Conservation (phyloP, 2,888 invertebrate genomes). For the Drosophila paranaensis region DNA sequence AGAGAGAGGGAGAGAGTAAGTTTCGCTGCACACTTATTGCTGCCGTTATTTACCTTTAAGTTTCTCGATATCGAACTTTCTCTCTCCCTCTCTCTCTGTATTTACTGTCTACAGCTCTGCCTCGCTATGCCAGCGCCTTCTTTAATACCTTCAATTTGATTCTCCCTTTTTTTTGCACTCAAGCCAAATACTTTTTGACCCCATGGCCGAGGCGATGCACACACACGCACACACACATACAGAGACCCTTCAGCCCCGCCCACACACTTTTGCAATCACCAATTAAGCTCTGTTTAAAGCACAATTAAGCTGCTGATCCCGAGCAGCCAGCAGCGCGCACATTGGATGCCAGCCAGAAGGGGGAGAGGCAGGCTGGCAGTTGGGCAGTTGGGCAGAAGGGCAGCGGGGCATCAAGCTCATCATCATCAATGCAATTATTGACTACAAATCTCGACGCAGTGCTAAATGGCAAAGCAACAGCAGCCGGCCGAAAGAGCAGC, state of each 20-base stretch:
- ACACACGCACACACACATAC: constrained; percentile 2
- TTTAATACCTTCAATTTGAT: constrained; percentile 27
- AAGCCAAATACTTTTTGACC: constrained; percentile 32
- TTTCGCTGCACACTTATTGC: constrained; percentile 12
- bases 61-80: constrained; percentile 13
- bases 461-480: constrained; percentile 51
- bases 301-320: constrained; percentile 63
- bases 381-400: neutral
- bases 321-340: neutral
- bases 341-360: neutral
- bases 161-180: constrained; percentile 4
- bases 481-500: constrained; percentile 11
- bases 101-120: neutral
- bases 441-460: constrained; percentile 71
- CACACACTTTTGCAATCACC: constrained; percentile 60
- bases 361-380: too few relatives aligned
- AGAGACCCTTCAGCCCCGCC: neutral
- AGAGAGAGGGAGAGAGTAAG: neutral
- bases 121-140: neutral
- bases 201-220: constrained; percentile 11
- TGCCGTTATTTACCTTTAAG: constrained; percentile 20
- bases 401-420: constrained; percentile 41
- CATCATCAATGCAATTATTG: constrained; percentile 77
- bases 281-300: constrained; percentile 77
- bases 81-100: constrained; percentile 1